These are phyloP conservation scores for Delichon dasypus DNA, from an alignment of 2,797 vertebrate genomes.

Conservation along the genomic window DNA sequence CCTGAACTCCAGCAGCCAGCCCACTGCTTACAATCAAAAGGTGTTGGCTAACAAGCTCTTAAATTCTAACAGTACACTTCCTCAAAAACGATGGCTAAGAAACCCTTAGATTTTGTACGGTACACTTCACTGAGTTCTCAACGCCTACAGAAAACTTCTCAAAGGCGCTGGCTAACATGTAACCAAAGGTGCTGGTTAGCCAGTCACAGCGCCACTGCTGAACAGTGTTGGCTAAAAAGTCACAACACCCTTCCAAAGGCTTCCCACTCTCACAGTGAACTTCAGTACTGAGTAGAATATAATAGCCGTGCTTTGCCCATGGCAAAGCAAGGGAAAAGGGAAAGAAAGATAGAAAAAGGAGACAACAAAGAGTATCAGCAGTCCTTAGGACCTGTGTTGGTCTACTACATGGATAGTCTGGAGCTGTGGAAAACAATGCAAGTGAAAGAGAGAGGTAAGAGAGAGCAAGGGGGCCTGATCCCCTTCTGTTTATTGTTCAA, in stretches of 20 bases:
- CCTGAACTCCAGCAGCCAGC: not conserved
- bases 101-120: not conserved
- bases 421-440: not conserved
- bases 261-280: not conserved
- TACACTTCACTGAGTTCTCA: not conserved
- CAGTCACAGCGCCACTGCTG: not conserved
- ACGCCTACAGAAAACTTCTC: not conserved
- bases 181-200: not conserved
- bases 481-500: not conserved
- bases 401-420: accelerated
- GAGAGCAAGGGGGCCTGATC: accelerated
- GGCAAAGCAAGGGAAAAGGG: not conserved
- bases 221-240: not conserved
- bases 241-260: not conserved
- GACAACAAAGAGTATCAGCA: not conserved
- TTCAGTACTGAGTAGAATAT: not conserved
- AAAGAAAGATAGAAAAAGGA: not conserved
- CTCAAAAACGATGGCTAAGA: not conserved
- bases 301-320: not conserved
- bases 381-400: not conserved
- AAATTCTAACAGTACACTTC: not conserved
- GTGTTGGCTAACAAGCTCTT: not conserved
- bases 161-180: not conserved
- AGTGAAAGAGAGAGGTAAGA: not conserved
- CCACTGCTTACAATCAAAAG: not conserved